Conservation (phyloP, 2,113 vertebrate genomes). For the Psittacara wagleri region DNA sequence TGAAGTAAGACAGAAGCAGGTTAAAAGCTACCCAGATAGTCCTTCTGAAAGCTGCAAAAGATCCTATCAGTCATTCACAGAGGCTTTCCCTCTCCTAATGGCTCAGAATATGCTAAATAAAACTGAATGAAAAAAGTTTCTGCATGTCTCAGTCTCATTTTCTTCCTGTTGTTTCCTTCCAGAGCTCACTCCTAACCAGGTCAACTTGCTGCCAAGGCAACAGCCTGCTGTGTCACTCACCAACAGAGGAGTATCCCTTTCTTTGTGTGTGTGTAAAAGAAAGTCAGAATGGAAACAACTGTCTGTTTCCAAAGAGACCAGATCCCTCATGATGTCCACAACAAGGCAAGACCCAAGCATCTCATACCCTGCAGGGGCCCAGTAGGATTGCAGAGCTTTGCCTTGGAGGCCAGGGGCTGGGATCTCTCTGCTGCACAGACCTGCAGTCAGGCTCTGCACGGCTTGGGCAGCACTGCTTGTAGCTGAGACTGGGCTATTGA, state of each 20-base stretch:
- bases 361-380: accelerated
- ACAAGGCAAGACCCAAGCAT: neutral
- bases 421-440: accelerated
- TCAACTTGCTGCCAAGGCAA: conserved; percentile 30
- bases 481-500: neutral
- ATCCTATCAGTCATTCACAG: neutral
- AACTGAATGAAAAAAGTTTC: neutral
- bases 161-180: neutral
- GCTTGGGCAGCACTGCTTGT: accelerated
- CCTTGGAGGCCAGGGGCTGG: neutral
- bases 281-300: neutral
- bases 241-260: neutral
- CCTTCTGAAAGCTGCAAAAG: neutral
- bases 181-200: conserved; percentile 8
- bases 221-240: neutral
- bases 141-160: neutral
- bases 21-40: neutral
- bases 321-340: neutral
- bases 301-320: neutral
- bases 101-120: neutral
- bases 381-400: neutral
- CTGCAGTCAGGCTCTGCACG: neutral
- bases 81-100: neutral
- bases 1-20: neutral
- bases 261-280: neutral